Base-by-base conservation (phyloP, 1,140 invertebrate species). In the Pseudomyrmex concolor region DNA sequence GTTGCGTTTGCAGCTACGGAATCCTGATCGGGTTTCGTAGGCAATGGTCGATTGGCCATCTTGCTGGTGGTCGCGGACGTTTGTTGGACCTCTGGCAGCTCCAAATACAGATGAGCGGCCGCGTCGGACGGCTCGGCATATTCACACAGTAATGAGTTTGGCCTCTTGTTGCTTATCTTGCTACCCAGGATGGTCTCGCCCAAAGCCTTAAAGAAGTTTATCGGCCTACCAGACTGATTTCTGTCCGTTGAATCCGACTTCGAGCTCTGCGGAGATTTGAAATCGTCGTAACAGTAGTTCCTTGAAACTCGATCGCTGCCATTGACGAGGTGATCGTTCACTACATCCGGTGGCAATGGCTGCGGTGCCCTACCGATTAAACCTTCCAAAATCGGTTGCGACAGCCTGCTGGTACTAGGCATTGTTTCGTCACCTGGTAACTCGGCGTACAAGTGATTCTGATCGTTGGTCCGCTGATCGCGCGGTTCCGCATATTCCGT, bases 51-150 rank as follows among this genome's bases (percentile, higher is more conserved):
- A 83, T 96, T 96, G 22, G 95, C 95, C 95, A 96, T 96, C 88
- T 95, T 96, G 9, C 92, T 94, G 2, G 94, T 94, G 3, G 94
- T 93, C 19, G 94, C 94, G 12, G 95, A 95, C 54, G 92, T 94
- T 70, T 94, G 92, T 60, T 94, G 92, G 0, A 94, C 94, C 54
- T 95, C 95, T 43, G 95, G 94, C 70, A 97, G 94, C 92, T 97
- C 96, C 1, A 96, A 96, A 91, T 97, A 97, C 43, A 97, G 92
- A 92, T 97, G 96, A 1, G 96, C 93, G 10, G 95, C 95, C 7
- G 94, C 95, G 91, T 97, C 96, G 80, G 95, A 95, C 0, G 96
- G 96, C 87, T 97, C 96, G 19, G 96, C 96, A 92, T 97, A 97
- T 84, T 97, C 96, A 84, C 95, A 95, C 1, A 96, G 92, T 67